Evolutionary conservation across 2,797 vertebrate genomes (phyloP).

Genomic region (Orientallactaga sibirica): DNA sequence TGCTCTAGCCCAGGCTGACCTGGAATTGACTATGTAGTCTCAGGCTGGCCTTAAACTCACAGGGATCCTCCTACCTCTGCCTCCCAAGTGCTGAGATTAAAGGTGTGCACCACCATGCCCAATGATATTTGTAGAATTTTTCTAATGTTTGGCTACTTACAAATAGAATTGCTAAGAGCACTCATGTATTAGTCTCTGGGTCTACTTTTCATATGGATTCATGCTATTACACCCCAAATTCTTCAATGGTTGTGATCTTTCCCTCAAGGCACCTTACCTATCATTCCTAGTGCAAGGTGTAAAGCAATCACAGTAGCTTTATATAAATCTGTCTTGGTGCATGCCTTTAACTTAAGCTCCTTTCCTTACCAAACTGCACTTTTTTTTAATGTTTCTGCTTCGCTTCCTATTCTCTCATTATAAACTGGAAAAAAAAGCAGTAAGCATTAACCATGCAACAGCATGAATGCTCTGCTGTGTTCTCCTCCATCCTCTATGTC

Average conservation of each 20-base stretch:
- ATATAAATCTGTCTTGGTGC: not conserved
- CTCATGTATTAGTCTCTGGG: not conserved
- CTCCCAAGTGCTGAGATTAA: too few species aligned
- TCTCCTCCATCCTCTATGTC: too few species aligned
- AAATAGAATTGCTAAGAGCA: conserved; percentile 3
- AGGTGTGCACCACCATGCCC: not conserved
- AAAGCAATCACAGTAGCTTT: not conserved
- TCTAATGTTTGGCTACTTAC: not conserved
- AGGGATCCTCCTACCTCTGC: too few species aligned
- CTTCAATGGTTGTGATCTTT: not conserved
- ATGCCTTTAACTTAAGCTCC: not conserved
- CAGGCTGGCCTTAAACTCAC: too few species aligned
- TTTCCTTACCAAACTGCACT: not conserved
- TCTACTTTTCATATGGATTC: not conserved
- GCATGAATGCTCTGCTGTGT: not conserved
- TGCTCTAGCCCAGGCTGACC: too few species aligned
- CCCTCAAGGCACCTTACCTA: not conserved
- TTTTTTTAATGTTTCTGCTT: not conserved
- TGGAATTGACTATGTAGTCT: too few species aligned
- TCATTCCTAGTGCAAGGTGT: not conserved
- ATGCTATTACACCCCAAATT: not conserved
- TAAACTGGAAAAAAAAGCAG: not conserved
- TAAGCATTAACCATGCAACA: not conserved
- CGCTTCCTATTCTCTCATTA: not conserved
- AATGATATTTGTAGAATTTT: not conserved